Conservation (phyloP, 2,888 invertebrate species). For the Hydrotaea diabolus region DNA sequence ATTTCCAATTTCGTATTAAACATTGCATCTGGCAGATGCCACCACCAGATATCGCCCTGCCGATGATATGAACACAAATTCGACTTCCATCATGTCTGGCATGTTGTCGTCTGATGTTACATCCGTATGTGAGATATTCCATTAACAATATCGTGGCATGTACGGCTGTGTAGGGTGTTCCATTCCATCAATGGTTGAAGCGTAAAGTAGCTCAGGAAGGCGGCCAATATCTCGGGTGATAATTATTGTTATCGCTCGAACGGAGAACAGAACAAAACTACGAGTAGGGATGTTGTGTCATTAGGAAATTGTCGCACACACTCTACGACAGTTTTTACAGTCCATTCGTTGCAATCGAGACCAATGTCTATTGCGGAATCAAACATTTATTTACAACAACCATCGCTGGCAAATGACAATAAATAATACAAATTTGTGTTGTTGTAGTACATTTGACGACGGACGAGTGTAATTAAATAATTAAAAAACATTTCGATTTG, state of each 20-base stretch:
- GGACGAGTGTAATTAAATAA: slow-evolving; percentile 43
- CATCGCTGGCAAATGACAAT: not conserved
- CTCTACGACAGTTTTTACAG: not conserved
- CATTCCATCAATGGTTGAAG: not conserved
- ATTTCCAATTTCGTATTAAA: slow-evolving; percentile 12
- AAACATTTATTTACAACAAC: not conserved
- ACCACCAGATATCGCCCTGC: not conserved
- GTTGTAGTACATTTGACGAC: not conserved
- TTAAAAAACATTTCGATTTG: slow-evolving; percentile 41
- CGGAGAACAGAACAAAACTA: not conserved
- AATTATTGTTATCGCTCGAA: not conserved
- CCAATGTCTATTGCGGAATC: not conserved
- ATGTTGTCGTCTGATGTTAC: not conserved
- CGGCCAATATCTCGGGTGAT: not conserved
- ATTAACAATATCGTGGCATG: not conserved
- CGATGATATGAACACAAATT: not conserved
- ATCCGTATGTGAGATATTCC: not conserved
- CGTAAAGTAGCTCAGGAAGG: not conserved
- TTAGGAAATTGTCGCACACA: not conserved
- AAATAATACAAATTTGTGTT: not conserved
- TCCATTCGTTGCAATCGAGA: not conserved
- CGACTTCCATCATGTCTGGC: not conserved
- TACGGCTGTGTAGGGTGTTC: not conserved
- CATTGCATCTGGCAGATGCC: slow-evolving; percentile 18
- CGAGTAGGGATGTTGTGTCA: not conserved